phyloP scores from a whole-genome alignment of 2,888 invertebrate genomes.

The Agrochola circellaris region DNA sequence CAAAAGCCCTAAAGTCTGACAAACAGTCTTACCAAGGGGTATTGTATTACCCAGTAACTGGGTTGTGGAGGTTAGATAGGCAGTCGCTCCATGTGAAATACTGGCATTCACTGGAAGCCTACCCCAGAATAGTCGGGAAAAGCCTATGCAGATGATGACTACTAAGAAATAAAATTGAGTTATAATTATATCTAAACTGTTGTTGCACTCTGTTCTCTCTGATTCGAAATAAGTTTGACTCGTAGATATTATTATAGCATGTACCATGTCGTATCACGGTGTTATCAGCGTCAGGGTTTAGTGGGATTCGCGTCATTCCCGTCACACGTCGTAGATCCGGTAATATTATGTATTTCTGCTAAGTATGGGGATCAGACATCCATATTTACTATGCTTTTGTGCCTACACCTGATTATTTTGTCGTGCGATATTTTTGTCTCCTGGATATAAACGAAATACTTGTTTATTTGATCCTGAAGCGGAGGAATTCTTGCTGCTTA shows the following conservation, averaged over 20 bases:
- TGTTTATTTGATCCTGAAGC: neutral
- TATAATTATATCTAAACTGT: no score
- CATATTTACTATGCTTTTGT: neutral
- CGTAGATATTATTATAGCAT: conserved; percentile 3
- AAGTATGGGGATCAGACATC: neutral
- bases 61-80: no score
- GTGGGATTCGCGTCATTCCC: neutral
- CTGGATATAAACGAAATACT: neutral
- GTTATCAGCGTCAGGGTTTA: conserved; percentile 14
- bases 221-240: neutral
- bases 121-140: no score
- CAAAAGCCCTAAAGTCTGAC: no score
- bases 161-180: no score
- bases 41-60: no score
- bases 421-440: neutral
- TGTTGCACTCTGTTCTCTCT: no score
- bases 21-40: no score
- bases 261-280: neutral
- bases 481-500: neutral
- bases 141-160: neutral
- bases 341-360: neutral
- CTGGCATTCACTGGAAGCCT: neutral
- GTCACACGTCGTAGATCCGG: neutral
- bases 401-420: neutral
- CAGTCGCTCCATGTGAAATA: neutral